Evolutionary conservation across 2,888 invertebrate species (phyloP), one percentile per base, ranked within the genome.

Genomic region (Pomacea canaliculata): DNA sequence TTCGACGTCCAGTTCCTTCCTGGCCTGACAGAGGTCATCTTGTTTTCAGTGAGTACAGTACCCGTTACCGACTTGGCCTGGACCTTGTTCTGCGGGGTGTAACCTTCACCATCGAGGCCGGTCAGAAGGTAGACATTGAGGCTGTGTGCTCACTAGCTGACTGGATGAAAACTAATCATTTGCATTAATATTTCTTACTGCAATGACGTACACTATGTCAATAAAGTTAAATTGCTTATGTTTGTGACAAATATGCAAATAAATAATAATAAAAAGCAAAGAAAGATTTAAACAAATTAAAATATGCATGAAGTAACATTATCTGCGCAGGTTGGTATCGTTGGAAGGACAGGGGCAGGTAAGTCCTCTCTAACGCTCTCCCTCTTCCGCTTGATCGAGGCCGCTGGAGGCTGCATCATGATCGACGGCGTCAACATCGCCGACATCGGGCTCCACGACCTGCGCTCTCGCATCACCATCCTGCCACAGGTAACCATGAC

Each of bases 71-170:
- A 16, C 65, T 71, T 1, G 78, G 76, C 67, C 75, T 80, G 37
- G 80, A 80, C 70, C 74, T 80, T 1, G 78, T 80, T 16, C 76
- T 80, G 48, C 78, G 71, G 23, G 78, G 78, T 56, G 69, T 80
- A 13, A 75, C 74, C 48, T 80, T 74, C 51, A 74, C 74, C 9
- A 74, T 74, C 8, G 74, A 74, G 37, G 68, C 74, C 7, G 74
- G 74, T 0, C 74, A 74, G 37, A 74, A 74, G 74, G 74, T 74
- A 60, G 37, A 37, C 37, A 37, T 37, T 37, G 37, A 37, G 5
- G 5, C 37, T 37, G 37, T 37, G 5, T 5, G 4, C 5, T 37
- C 37, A 3, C 37, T 37, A 3, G 37, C 1, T 3, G 3, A 37
- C 37, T 37, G 37, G 37, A 37, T 37, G 5, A 3, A 0, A 37